phyloP scores from a whole-genome alignment of 2,888 invertebrate species.

The Mesoligia furuncula region DNA sequence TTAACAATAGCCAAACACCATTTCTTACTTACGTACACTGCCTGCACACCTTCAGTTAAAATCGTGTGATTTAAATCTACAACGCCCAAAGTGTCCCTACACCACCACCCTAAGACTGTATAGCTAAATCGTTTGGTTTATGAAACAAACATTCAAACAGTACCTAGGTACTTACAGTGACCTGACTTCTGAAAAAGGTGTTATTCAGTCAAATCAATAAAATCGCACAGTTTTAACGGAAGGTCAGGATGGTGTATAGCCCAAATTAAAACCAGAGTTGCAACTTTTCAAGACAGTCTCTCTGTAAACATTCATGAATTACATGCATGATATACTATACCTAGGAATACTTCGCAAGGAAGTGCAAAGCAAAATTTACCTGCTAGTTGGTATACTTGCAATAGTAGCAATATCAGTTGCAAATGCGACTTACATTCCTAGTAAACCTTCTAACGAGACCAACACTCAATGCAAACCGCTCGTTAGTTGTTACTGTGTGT shows the following conservation, averaged over 20 bases:
- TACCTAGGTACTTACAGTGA: not conserved
- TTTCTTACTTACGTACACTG: not conserved
- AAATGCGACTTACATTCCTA: constrained; percentile 7
- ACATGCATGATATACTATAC: not conserved
- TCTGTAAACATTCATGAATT: not conserved
- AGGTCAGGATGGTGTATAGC: not conserved
- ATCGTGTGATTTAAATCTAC: constrained; percentile 1
- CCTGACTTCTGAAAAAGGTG: not conserved
- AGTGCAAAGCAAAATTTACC: not conserved
- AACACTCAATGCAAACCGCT: not conserved
- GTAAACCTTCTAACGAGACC: not conserved
- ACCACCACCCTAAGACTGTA: not conserved
- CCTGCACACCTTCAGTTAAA: not conserved
- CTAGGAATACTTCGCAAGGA: not conserved
- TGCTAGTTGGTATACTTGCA: constrained; percentile 1
- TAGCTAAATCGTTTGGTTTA: not conserved
- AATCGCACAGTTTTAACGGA: not conserved
- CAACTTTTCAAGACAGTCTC: not conserved
- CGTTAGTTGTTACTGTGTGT: not conserved
- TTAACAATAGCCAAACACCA: constrained; percentile 1
- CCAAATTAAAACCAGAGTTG: not conserved
- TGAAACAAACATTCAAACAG: not conserved
- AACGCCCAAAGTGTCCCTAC: not conserved
- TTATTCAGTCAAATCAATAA: not conserved
- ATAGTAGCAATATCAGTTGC: not conserved